Evolutionary conservation across 2,113 vertebrate genomes (phyloP), one percentile per base, ranked within the genome.

Genomic region (Alces alces): DNA sequence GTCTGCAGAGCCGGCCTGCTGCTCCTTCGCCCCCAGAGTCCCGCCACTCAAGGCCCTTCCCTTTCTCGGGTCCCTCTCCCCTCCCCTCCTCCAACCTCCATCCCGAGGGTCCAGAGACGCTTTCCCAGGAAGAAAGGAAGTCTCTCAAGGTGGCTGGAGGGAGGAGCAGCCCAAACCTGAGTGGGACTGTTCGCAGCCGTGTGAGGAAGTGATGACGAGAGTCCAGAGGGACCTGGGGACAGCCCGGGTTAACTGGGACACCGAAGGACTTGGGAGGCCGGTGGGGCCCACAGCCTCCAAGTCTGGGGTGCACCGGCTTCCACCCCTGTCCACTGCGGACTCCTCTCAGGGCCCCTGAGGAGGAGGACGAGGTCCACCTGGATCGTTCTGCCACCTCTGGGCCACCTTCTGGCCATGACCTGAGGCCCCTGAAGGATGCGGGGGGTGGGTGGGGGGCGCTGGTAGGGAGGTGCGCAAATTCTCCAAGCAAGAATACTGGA

Each of bases 241-340:
- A 2, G 11, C 39, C 33, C 30, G 3, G 16, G 64, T 70, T 58
- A 4, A 47, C 84, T 58, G 9, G 27, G 70, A 73, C 19, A 82
- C 61, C 1, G 4, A 28, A 52, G 27, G 47, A 45, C 15, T n/a
- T 21, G 3, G 15, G 39, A 21, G 3, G 61, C 33, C 0, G 0
- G 8, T 1, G 61, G 45, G 45, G 54, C 21, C 52, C 45, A 36
- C 86, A 60, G 25, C n/a, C 52, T 17, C 9, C 13, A 78, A 23
- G 64, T 25, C 57, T 45, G 36, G 39, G 58, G 50, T 2, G 9
- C 85, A 55, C 50, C 28, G 17, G 21, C 28, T n/a, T 30, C 33
- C 3, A 2, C 6, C 45, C 54, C n/a, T 17, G 4, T n/a, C 16
- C 52, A 1, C 7, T 5, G 0, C 9, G 0, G 0, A 52, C 47